phyloP scores from a whole-genome alignment of 2,797 vertebrate species.

The Novumbra hubbsi region DNA sequence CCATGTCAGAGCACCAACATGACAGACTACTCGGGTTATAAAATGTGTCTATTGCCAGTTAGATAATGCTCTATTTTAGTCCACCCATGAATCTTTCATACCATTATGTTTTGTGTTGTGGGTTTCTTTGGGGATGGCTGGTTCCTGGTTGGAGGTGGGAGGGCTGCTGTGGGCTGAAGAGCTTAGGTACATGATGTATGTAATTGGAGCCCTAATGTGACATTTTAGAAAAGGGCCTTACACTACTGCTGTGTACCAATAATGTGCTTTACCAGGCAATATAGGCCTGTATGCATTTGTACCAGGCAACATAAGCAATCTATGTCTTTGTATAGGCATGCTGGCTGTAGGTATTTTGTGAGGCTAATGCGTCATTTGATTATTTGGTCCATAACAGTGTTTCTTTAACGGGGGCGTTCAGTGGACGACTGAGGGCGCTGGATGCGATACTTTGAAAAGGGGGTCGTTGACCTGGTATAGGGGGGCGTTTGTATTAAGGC shows the following conservation, averaged over 20 bases:
- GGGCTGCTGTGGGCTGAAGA: not conserved
- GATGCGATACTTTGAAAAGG: no score
- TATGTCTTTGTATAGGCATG: conserved; percentile 15
- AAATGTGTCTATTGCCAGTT: conserved; percentile 51
- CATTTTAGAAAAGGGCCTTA: conserved; percentile 41
- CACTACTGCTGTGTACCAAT: conserved; percentile 21
- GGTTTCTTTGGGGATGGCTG: conserved; percentile 42
- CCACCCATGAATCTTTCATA: conserved; percentile 58
- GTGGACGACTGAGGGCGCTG: no score
- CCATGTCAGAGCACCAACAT: conserved; percentile 42
- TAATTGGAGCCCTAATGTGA: conserved; percentile 43
- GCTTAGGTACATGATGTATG: conserved; percentile 45
- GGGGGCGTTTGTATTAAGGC: no score
- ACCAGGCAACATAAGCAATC: no score
- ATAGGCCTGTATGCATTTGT: no score
- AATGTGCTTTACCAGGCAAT: not conserved
- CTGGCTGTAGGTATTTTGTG: conserved; percentile 4
- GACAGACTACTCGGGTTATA: conserved; percentile 44
- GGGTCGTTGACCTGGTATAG: no score
- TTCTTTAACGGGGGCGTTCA: no score
- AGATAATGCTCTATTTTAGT: conserved; percentile 63
- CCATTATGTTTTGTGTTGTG: conserved; percentile 57
- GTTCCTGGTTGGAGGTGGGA: conserved; percentile 24
- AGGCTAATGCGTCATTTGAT: no score
- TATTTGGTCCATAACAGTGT: no score